A percentile compares a stretch with the other conserved stretches of the same genome.
phyloP scores from a whole-genome alignment of 2,888 invertebrate species.

The Ctena decussata region DNA sequence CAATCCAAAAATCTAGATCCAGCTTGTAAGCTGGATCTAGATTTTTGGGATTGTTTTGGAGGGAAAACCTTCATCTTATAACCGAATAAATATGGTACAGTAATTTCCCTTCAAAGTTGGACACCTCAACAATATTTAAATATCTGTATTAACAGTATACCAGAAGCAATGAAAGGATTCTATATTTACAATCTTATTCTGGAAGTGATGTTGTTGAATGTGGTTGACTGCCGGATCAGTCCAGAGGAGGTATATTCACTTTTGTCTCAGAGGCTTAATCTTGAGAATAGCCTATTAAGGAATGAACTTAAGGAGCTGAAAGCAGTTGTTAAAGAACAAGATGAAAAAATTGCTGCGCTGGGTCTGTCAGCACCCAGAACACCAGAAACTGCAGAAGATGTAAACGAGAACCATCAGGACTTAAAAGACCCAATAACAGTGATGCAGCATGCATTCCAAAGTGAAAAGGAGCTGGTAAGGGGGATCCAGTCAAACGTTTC shows the following conservation, averaged over 20 bases:
- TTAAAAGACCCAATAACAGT: not conserved
- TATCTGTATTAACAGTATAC: too few relatives aligned
- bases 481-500: not conserved
- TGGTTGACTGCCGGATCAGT: not conserved
- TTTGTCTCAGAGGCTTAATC: not conserved
- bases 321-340: not conserved
- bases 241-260: not conserved
- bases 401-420: not conserved
- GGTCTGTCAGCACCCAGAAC: not conserved
- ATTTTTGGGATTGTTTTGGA: too few relatives aligned
- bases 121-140: too few relatives aligned
- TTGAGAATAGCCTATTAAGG: not conserved
- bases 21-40: too few relatives aligned
- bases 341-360: not conserved
- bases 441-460: not conserved
- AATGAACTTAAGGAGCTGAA: not conserved
- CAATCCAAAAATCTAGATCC: too few relatives aligned
- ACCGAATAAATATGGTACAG: too few relatives aligned
- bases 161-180: too few relatives aligned
- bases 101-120: too few relatives aligned
- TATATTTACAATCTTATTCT: too few relatives aligned
- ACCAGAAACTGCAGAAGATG: not conserved
- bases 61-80: too few relatives aligned
- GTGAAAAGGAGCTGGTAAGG: not conserved
- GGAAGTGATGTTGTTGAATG: too few relatives aligned